Evolutionary conservation across 2,113 vertebrate genomes (phyloP).

Genomic region (Hippocampus barbouri): DNA sequence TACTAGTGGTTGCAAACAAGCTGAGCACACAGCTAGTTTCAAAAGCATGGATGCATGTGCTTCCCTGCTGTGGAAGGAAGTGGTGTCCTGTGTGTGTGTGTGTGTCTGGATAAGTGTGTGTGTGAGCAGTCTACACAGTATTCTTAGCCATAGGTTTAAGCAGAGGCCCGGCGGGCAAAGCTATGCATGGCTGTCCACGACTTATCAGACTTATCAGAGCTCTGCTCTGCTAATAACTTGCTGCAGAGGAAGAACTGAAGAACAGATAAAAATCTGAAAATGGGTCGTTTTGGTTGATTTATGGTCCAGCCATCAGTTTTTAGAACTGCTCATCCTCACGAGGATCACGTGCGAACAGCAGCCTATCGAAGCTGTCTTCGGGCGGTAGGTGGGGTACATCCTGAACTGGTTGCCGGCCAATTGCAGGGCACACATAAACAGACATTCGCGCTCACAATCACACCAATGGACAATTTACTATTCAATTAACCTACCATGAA

Average conservation of each 20-base stretch:
- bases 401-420: too few relatives aligned
- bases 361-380: too few relatives aligned
- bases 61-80: not conserved
- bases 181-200: constrained; percentile 26
- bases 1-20: constrained; percentile 6
- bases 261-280: not conserved
- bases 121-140: constrained; percentile 7
- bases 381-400: too few relatives aligned
- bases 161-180: constrained; percentile 21
- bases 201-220: constrained; percentile 3
- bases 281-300: not conserved
- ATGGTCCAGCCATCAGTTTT: too few relatives aligned
- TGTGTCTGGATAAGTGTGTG: not conserved
- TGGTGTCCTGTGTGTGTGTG: not conserved
- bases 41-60: constrained; percentile 13
- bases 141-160: constrained; percentile 43
- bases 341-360: too few relatives aligned
- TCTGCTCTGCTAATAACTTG: constrained; percentile 24
- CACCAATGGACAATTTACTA: too few relatives aligned
- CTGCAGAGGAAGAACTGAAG: not conserved
- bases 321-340: too few relatives aligned
- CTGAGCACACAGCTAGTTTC: constrained; percentile 16
- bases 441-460: too few relatives aligned
- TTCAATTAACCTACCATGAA: too few relatives aligned
- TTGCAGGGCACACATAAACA: too few relatives aligned